Percentiles rank a stretch among this genome's conserved stretches.
Conservation (phyloP, 30 jellyfish, hydroid and myxozoan species). For the Hydra vulgaris region DNA sequence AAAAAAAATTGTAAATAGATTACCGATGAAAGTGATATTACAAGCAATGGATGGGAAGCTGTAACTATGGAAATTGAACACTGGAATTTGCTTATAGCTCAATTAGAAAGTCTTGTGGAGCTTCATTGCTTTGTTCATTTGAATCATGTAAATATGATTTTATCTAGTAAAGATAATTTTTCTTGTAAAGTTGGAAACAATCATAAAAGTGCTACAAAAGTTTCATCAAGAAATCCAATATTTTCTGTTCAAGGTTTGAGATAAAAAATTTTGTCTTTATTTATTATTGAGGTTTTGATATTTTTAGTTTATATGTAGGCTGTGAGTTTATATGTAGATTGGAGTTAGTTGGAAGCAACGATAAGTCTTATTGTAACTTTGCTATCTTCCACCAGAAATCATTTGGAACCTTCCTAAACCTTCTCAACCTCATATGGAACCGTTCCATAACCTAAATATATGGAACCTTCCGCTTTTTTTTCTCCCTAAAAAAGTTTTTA, state of each 20-base stretch:
- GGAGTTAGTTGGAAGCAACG: too few species aligned
- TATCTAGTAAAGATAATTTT: not conserved
- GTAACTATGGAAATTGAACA: conserved; percentile 42
- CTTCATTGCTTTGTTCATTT: conserved; percentile 47
- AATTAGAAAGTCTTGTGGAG: conserved; percentile 40
- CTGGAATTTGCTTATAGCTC: conserved; percentile 54
- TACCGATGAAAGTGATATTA: conserved; percentile 8
- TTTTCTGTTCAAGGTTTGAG: not conserved
- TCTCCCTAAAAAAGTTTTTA: too few species aligned
- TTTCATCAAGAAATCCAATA: not conserved
- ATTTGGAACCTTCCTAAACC: too few species aligned
- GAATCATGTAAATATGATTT: conserved; percentile 15
- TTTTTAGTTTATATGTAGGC: too few species aligned
- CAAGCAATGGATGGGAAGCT: conserved; percentile 36
- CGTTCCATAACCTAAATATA: too few species aligned
- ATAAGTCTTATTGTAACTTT: too few species aligned
- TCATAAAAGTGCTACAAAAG: not conserved
- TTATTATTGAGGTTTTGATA: too few species aligned
- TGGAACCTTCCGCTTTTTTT: too few species aligned
- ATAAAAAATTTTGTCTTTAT: not conserved
- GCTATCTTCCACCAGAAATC: too few species aligned
- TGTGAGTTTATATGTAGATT: too few species aligned
- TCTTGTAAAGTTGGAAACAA: conserved; percentile 16
- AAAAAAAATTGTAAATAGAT: conserved; percentile 7
- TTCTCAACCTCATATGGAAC: too few species aligned